These are phyloP conservation scores for Ganaspis sp. DNA, from an alignment of 1,140 invertebrate species.

Conservation along the genomic window DNA sequence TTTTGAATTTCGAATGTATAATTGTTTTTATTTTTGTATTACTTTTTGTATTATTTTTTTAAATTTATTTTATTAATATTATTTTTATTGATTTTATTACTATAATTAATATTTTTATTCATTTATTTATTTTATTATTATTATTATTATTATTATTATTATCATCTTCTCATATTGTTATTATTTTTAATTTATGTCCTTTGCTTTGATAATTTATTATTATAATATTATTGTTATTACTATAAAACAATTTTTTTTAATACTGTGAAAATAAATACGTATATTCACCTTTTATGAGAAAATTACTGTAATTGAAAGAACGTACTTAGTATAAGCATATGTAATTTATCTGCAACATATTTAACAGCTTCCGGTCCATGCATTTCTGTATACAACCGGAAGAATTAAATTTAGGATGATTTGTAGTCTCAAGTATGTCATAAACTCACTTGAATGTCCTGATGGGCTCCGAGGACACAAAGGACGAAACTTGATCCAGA, in stretches of 20 bases:
- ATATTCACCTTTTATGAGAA: background rate
- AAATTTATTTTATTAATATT: no score
- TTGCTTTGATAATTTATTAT: no score
- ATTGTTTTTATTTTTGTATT: no score
- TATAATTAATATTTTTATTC: no score
- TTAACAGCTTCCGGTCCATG: background rate
- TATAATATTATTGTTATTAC: no score
- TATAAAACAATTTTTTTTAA: no score
- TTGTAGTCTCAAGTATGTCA: background rate
- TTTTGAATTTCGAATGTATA: no score
- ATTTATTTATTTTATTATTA: background rate
- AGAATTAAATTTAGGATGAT: conserved; percentile 12
- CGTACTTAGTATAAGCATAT: background rate
- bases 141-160: background rate
- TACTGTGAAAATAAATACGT: background rate
- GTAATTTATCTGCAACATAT: conserved; percentile 1
- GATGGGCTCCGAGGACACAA: conserved; percentile 85
- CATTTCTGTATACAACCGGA: background rate
- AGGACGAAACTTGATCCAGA: conserved; percentile 88
- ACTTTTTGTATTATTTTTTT: no score
- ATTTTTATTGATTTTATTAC: no score
- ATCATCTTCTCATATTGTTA: no score
- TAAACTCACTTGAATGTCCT: conserved; percentile 80
- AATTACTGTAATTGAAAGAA: background rate
- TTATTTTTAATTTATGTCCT: no score